These are phyloP conservation scores for Grantiella picta DNA, from an alignment of 2,113 vertebrate species.

Conservation along the genomic window DNA sequence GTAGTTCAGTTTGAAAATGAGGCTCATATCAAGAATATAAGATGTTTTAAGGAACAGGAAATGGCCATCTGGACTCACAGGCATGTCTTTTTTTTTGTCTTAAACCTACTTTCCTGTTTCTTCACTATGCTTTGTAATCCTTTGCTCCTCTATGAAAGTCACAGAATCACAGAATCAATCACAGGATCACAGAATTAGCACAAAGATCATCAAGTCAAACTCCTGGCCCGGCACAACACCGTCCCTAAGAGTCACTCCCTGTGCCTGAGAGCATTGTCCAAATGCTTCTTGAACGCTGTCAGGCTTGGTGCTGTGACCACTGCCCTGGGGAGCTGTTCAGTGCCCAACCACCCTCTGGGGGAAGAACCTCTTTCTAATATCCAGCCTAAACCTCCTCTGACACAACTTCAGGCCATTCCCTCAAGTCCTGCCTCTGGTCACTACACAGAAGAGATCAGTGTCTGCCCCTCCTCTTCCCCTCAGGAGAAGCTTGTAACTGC, in stretches of 20 bases:
- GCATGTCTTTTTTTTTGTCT: background rate
- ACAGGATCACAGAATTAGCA: background rate
- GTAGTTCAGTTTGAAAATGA: background rate
- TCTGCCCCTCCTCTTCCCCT: background rate
- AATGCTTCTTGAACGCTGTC: background rate
- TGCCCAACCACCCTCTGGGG: accelerated
- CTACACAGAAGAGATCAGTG: background rate
- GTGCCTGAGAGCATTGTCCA: background rate
- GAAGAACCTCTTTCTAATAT: background rate
- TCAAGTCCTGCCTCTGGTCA: accelerated
- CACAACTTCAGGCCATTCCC: background rate
- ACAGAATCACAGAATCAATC: background rate
- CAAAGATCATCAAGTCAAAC: background rate
- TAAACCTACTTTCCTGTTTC: background rate
- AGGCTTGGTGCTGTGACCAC: background rate
- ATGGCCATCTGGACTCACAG: background rate
- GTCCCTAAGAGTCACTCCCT: background rate
- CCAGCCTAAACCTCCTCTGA: background rate
- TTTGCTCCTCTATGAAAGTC: background rate
- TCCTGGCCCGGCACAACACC: background rate
- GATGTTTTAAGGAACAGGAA: background rate
- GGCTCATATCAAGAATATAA: background rate
- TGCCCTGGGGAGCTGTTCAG: background rate
- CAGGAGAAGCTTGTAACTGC: accelerated
- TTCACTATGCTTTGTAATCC: background rate